Evolutionary conservation across 35 echinoderm and acorn worm species (phyloP), one percentile per base, ranked within the genome.

Genomic region (Antedon bifida): DNA sequence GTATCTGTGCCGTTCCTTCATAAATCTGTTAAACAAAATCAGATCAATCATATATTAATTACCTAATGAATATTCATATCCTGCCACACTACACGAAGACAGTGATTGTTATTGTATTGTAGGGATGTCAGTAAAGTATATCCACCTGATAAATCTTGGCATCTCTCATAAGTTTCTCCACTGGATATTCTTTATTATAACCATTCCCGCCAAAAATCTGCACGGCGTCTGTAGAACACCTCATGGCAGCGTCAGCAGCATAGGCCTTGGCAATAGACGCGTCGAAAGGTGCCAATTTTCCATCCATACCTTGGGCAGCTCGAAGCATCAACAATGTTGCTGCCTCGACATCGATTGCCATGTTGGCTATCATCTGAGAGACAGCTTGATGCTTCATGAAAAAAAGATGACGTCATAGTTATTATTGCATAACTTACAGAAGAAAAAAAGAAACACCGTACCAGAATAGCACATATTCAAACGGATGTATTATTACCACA

Each of bases 101-200:
- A n/a, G n/a, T n/a, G n/a, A n/a, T n/a, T n/a, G n/a, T n/a, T n/a
- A n/a, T n/a, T n/a, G n/a, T n/a, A n/a, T n/a, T n/a, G n/a, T n/a
- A n/a, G n/a, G n/a, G n/a, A n/a, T n/a, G n/a, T n/a, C n/a, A n/a
- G n/a, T n/a, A n/a, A n/a, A n/a, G n/a, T n/a, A n/a, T n/a, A 14
- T 14, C 26, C 26, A 64, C 51, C 51, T 97, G 94, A 56, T 86
- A 97, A 36, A 97, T 97, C 79, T 97, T 97, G 29, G 94, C 94
- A 88, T 97, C 94, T 80, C 94, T 75, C 94, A 97, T 97, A 39
- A 97, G 79, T 75, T 97, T 97, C 82, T 97, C 94, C 0, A 92
- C 94, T 0, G 94, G 94, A 33, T 97, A 97, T 29, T 97, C 94
- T 14, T 75, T 89, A 73, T 97, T 97, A 88, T 92, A 97, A 33